These are phyloP conservation scores for Sinohyriopsis cumingii DNA, from an alignment of 2,888 invertebrate species.

Conservation along the genomic window DNA sequence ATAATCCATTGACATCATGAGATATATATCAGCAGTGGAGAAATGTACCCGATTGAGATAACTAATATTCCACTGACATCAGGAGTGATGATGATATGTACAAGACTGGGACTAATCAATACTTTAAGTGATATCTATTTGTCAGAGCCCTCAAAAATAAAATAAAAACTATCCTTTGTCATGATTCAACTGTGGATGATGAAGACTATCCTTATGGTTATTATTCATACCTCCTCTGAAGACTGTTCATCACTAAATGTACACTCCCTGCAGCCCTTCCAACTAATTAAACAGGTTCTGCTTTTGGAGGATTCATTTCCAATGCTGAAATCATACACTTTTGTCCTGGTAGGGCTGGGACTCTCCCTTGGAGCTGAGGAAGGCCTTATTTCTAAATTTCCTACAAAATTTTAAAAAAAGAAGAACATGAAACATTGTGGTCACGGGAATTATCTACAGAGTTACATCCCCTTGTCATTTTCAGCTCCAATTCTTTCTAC, in stretches of 20 bases:
- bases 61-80: too few relatives aligned
- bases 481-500: too few relatives aligned
- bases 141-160: too few relatives aligned
- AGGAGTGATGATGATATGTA: too few relatives aligned
- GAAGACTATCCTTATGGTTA: neutral
- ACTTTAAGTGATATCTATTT: too few relatives aligned
- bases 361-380: constrained; percentile 50
- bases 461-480: too few relatives aligned
- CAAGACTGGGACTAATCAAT: too few relatives aligned
- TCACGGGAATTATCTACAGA: neutral
- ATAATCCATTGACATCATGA: too few relatives aligned
- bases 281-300: constrained; percentile 64
- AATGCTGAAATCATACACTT: constrained; percentile 62
- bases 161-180: too few relatives aligned
- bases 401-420: constrained; percentile 22
- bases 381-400: constrained; percentile 49
- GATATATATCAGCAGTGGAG: too few relatives aligned
- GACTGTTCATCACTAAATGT: constrained; percentile 60
- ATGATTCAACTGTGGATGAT: too few relatives aligned
- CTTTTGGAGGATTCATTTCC: constrained; percentile 56
- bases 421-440: neutral
- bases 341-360: constrained; percentile 44
- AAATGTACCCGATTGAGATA: too few relatives aligned
- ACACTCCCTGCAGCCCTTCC: constrained; percentile 67
- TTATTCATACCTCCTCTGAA: constrained; percentile 57